Percentiles rank a stretch among this genome's conserved stretches.
Conservation (phyloP, 2,888 invertebrate genomes). For the Chouioia cunea region DNA sequence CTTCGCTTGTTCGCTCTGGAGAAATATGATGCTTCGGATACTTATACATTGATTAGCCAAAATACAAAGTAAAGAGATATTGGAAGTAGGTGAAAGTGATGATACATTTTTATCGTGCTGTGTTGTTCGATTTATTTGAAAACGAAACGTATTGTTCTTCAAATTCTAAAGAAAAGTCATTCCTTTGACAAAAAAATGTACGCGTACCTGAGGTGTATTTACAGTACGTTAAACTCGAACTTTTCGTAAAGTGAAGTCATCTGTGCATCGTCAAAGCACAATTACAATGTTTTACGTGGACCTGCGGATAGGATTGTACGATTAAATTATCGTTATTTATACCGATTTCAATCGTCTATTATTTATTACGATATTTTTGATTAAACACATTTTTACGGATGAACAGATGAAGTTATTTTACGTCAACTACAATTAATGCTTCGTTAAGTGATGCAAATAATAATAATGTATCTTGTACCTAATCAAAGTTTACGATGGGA, state of each 20-base stretch:
- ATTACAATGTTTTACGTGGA: no score
- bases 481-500: slow-evolving; percentile 35
- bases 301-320: no score
- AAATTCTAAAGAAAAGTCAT: slow-evolving; percentile 15
- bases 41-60: not conserved
- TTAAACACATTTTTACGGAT: slow-evolving; percentile 3
- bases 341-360: no score
- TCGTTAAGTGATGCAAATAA: slow-evolving; percentile 18
- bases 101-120: not conserved
- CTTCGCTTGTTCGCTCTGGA: slow-evolving; percentile 13
- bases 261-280: not conserved
- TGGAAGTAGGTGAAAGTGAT: not conserved
- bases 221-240: slow-evolving; percentile 5
- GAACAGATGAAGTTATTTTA: slow-evolving; percentile 26
- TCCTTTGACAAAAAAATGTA: slow-evolving; percentile 1
- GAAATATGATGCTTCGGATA: slow-evolving; percentile 13
- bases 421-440: slow-evolving; percentile 23
- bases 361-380: not conserved
- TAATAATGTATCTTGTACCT: slow-evolving; percentile 15
- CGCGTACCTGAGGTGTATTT: slow-evolving; percentile 26
- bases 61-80: not conserved
- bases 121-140: no score
- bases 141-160: no score
- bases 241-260: slow-evolving; percentile 25
- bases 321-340: no score